phyloP scores from a whole-genome alignment of 2,797 vertebrate species.

The Chaunax sp. region DNA sequence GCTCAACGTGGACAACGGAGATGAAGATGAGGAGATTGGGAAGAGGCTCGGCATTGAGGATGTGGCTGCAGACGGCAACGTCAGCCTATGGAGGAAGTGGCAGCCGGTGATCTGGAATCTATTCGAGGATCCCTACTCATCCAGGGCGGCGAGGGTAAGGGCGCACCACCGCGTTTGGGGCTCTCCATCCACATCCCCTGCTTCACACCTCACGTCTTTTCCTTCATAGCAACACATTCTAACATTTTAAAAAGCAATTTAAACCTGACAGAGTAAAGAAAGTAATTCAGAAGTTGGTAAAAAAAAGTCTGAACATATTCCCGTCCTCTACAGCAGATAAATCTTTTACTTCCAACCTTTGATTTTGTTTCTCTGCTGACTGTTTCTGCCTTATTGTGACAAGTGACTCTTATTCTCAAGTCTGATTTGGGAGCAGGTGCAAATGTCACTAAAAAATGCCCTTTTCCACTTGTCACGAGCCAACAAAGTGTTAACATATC shows the following conservation, averaged over 20 bases:
- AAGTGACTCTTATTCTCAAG: not conserved
- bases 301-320: constrained; percentile 12
- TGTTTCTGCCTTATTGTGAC: not conserved
- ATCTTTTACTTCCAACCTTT: not conserved
- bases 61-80: constrained; percentile 82
- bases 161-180: constrained; percentile 49
- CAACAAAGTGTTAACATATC: constrained; percentile 35
- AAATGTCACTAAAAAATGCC: constrained; percentile 9
- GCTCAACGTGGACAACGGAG: constrained; percentile 83
- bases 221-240: constrained; percentile 7
- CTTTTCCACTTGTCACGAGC: constrained; percentile 14
- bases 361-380: not conserved
- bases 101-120: constrained; percentile 96
- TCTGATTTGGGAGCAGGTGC: constrained; percentile 7
- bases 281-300: constrained; percentile 7
- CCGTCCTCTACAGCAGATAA: not conserved
- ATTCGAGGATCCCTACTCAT: constrained; percentile 99
- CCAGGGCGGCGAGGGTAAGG: constrained; percentile 96
- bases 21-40: constrained; percentile 85
- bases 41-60: constrained; percentile 92
- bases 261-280: not conserved
- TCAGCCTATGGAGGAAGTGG: constrained; percentile 91
- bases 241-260: not conserved
- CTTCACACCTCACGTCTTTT: not conserved
- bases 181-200: constrained; percentile 10